Base-by-base conservation (phyloP, 92 coral and sea anemone species). In the Heliopora coerulea region DNA sequence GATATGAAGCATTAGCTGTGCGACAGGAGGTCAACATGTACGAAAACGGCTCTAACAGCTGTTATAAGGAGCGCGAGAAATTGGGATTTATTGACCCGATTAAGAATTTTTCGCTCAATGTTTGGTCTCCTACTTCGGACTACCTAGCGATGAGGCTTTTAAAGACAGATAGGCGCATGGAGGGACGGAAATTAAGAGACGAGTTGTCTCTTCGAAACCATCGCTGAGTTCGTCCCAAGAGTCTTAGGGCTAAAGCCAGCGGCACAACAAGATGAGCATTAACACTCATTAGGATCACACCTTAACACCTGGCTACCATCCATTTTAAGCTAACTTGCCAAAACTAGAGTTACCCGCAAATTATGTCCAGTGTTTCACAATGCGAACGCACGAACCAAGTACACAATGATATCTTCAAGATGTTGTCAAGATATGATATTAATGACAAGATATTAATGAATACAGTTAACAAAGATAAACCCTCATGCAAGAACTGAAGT, bases 381-480 rank as follows among this genome's bases (percentile, higher is more conserved):
- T 46, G n/a, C 12, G n/a, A 46, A n/a, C 52, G n/a, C 52, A 46
- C 3, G n/a, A 7, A 46, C 2, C 10, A 15, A 2, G 52, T 6
- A 46, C 7, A 46, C 48, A 20, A 19, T 70, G 77, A 52, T 54
- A 23, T 12, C 9, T 54, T 70, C 63, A 70, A 70, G 77, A 70
- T 54, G 77, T 70, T 34, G 32, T 52, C 18, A 34, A 57, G 28
- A 32, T 48, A 52, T 70, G 77, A 70, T 29, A 70, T 31, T 24
- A 29, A 70, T 70, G 77, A 15, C 63, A 69, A 17, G 61, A n/a
- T 50, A 69, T 50, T 69, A 70, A 70, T 70, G 77, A 70, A 70
- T 70, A 33, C 77, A 70, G 77, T 70, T 70, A 70, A 70, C 62
- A 32, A 70, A 31, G 49, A 32, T 29, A 52, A 54, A 70, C 77